Base-by-base conservation (phyloP, 2,113 vertebrate genomes). In the Plecturocebus donacophilus region DNA sequence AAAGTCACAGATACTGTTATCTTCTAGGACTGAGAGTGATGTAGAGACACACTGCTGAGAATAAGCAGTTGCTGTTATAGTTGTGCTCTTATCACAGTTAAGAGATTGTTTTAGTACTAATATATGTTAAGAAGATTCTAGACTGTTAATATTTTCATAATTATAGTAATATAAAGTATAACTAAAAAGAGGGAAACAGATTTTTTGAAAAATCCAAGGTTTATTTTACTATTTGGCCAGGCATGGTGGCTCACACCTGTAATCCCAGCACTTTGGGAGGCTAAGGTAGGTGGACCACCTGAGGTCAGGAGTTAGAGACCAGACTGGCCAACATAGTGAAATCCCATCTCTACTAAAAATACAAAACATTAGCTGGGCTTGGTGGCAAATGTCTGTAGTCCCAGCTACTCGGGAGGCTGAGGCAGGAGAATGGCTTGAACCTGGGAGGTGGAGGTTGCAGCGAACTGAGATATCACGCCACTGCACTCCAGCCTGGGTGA, bases 151-250 rank as follows among this genome's bases (percentile, higher is more conserved):
- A 81, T 94, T 81, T 94, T 70, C 12, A 25, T 64, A 56, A 76
- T 81, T 82, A 56, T n/a, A 38, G 9, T 87, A 95, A 75, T 9
- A 75, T 47, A 91, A 96, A 91, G 61, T 61, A 70, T 85, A 80
- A 84, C 45, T 88, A 45, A 75, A 94, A 94, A 86, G 58, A 81
- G 32, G 25, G 3, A 91, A 76, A 77, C 42, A 30, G 32, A 92
- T 40, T 47, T 82, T 85, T 86, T 76, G 8, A 73, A 73, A 95
- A 87, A 64, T 90, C 30, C 64, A 82, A 76, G 21, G 86, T 82
- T 76, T 85, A 64, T 30, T 64, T 64, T 64, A 32, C 32, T 30
- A 32, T 64, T 64, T 64, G 61, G 27, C 25, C 30, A 6, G 27
- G 61, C 6, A 11, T 64, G 61, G 27, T 64, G 61, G 16, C 14